Evolutionary conservation across 2,113 vertebrate species (phyloP).

Genomic region (Tachysurus vachellii): DNA sequence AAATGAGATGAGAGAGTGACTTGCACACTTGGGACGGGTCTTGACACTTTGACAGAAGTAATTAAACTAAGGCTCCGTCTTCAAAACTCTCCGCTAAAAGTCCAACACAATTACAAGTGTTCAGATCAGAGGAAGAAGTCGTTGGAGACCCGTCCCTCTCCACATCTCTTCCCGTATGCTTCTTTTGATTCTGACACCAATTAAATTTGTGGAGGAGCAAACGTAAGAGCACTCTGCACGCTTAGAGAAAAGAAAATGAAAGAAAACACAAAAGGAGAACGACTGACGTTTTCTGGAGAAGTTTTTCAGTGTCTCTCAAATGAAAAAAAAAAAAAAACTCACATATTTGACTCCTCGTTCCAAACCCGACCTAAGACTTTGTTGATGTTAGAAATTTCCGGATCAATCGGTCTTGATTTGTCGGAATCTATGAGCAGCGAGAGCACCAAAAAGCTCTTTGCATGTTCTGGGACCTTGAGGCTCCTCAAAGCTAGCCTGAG

Average conservation of each 20-base stretch:
- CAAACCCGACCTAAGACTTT: slow-evolving; percentile 5
- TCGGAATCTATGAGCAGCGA: slow-evolving; percentile 18
- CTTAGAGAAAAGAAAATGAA: slow-evolving; percentile 58
- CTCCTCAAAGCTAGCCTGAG: slow-evolving; percentile 40
- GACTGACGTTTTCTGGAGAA: slow-evolving; percentile 4
- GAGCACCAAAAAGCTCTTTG: slow-evolving; percentile 39
- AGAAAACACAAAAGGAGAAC: slow-evolving; percentile 45
- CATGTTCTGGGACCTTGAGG: slow-evolving; percentile 35
- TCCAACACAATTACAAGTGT: slow-evolving; percentile 64
- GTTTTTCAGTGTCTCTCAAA: neutral
- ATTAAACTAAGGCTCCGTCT: slow-evolving; percentile 55
- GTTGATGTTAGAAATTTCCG: slow-evolving; percentile 12
- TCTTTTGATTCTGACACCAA: slow-evolving; percentile 65
- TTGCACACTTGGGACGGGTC: slow-evolving; percentile 49
- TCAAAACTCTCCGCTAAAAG: slow-evolving; percentile 58
- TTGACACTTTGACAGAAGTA: slow-evolving; percentile 57
- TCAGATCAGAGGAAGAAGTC: slow-evolving; percentile 62
- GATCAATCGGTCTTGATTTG: slow-evolving; percentile 42
- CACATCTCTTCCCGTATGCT: slow-evolving; percentile 29
- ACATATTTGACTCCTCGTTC: neutral
- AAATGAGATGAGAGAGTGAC: slow-evolving; percentile 19
- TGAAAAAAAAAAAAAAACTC: neutral
- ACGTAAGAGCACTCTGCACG: slow-evolving; percentile 24
- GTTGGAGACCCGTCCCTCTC: slow-evolving; percentile 39
- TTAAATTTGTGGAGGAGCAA: slow-evolving; percentile 61